phyloP scores from a whole-genome alignment of 2,113 vertebrate genomes.

The Eclectus roratus region DNA sequence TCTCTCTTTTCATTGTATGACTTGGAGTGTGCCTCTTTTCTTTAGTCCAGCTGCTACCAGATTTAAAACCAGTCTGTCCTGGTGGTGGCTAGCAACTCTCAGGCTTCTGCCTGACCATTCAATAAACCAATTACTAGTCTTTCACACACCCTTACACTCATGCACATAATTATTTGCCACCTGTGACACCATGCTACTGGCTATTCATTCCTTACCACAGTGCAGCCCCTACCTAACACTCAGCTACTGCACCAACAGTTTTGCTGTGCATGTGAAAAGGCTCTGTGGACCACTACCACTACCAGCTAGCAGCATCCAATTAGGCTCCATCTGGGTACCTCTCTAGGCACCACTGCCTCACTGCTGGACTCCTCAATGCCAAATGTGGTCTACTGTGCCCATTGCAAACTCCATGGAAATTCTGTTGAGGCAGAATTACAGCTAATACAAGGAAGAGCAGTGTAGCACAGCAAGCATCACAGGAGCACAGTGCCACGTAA shows the following conservation, averaged over 20 bases:
- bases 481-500: not conserved
- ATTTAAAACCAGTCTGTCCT: not conserved
- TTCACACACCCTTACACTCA: not conserved
- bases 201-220: not conserved
- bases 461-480: not conserved
- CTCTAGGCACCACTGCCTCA: not conserved
- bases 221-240: not conserved
- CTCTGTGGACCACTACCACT: not conserved
- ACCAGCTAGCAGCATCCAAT: not conserved
- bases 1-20: not conserved
- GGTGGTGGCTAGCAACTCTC: not conserved
- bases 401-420: not conserved
- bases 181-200: not conserved
- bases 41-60: not conserved
- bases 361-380: not conserved
- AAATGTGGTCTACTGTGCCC: fast-evolving
- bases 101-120: not conserved
- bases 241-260: not conserved
- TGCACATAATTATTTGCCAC: not conserved
- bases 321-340: not conserved
- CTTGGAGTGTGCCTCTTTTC: not conserved
- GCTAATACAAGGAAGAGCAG: not conserved
- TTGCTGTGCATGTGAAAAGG: not conserved
- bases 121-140: not conserved
- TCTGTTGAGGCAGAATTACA: not conserved